Evolutionary conservation across 1,140 invertebrate species (phyloP).

Genomic region (Uloborus diversus): DNA sequence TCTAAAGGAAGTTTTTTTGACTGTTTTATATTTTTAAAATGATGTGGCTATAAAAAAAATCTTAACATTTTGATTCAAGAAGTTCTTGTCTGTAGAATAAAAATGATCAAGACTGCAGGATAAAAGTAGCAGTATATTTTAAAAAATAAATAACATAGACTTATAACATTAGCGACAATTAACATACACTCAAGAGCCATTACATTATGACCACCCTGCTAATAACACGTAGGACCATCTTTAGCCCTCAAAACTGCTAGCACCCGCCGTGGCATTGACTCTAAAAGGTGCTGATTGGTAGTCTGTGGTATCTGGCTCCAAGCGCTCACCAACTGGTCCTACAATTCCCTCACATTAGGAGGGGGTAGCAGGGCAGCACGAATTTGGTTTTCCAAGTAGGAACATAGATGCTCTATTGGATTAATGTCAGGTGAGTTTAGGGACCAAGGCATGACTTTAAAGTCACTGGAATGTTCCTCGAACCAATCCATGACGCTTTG

Average conservation of each 20-base stretch:
- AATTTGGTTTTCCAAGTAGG: neutral
- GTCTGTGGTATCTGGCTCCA: neutral
- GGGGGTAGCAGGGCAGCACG: neutral
- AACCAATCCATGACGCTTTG: neutral
- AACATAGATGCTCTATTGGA: neutral
- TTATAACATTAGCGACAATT: too few relatives aligned
- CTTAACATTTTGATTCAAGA: too few relatives aligned
- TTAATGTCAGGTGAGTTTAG: constrained; percentile 5
- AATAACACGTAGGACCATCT: neutral
- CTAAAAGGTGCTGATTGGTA: neutral
- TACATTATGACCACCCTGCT: neutral
- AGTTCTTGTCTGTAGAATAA: too few relatives aligned
- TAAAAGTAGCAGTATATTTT: too few relatives aligned
- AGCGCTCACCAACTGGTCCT: constrained; percentile 8
- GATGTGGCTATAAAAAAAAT: too few relatives aligned
- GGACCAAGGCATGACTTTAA: neutral
- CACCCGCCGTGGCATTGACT: neutral
- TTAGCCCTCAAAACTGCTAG: neutral
- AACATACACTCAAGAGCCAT: too few relatives aligned
- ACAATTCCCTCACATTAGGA: neutral
- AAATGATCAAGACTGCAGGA: too few relatives aligned
- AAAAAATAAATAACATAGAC: too few relatives aligned
- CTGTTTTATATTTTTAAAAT: too few relatives aligned
- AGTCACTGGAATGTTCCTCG: constrained; percentile 4
- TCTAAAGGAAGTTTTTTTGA: too few relatives aligned